Conservation (phyloP, 2,888 invertebrate species). For the Theodoxus fluviatilis region DNA sequence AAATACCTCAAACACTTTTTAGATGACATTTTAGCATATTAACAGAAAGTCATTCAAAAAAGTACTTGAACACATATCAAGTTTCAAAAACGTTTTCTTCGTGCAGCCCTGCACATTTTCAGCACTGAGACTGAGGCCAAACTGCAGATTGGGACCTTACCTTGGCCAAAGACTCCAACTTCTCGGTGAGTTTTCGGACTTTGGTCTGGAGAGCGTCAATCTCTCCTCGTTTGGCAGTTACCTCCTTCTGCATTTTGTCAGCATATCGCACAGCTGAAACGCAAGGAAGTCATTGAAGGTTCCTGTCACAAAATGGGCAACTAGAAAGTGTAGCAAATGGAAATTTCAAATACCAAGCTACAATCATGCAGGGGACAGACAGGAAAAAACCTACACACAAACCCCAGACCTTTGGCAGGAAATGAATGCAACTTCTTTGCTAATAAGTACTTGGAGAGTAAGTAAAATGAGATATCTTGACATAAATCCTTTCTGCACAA, state of each 20-base stretch:
- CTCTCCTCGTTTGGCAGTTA: slow-evolving; percentile 58
- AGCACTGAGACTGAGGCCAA: too few species aligned
- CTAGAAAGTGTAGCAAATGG: not conserved
- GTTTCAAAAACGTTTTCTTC: too few species aligned
- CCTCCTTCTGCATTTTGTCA: slow-evolving; percentile 62
- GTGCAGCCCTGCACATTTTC: too few species aligned
- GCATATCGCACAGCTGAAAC: slow-evolving; percentile 57
- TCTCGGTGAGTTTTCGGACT: slow-evolving; percentile 57
- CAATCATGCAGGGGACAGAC: not conserved
- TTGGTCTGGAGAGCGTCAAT: slow-evolving; percentile 55
- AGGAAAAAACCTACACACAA: not conserved
- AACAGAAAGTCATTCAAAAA: not conserved
- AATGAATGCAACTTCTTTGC: not conserved
- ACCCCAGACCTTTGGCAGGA: not conserved
- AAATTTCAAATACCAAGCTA: not conserved
- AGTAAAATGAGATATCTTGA: not conserved
- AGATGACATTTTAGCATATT: not conserved
- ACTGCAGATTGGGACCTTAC: too few species aligned
- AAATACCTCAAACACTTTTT: not conserved
- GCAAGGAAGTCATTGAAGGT: not conserved
- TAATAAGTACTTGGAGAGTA: not conserved
- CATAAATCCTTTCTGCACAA: not conserved
- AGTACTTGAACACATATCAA: too few species aligned
- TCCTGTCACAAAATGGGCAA: not conserved
- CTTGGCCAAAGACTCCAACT: slow-evolving; percentile 52